Evolutionary conservation across 37 sponge, comb jelly and placozoan genomes (phyloP).

Genomic region (Oscarella lobularis): DNA sequence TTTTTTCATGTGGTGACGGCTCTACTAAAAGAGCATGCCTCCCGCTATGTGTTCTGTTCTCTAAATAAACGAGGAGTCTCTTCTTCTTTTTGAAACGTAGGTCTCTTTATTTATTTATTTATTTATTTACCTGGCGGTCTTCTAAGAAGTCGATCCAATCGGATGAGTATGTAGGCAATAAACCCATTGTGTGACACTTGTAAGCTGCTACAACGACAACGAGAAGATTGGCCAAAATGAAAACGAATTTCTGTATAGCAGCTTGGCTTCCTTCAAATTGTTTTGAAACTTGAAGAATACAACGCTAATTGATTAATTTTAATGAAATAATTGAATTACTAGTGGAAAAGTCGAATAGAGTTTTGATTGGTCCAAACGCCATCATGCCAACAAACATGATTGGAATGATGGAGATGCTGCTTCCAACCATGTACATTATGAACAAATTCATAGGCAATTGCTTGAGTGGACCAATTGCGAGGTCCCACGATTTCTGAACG

Average conservation of each 20-base stretch:
- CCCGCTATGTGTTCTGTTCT: neutral
- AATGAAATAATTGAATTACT: too few species aligned
- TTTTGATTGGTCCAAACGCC: constrained; percentile 67
- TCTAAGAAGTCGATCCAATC: constrained; percentile 96
- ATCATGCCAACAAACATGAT: constrained; percentile 99
- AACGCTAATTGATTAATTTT: neutral
- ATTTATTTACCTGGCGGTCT: constrained; percentile 27
- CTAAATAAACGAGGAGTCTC: neutral
- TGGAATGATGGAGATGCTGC: constrained; percentile 86
- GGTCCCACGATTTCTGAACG: constrained; percentile 91
- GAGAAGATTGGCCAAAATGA: constrained; percentile 66
- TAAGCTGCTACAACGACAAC: constrained; percentile 70
- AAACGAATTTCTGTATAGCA: constrained; percentile 70
- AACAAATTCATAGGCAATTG: constrained; percentile 95
- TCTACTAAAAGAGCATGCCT: neutral
- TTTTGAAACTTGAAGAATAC: constrained; percentile 27
- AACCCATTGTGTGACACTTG: constrained; percentile 87
- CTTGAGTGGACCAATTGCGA: constrained; percentile 92
- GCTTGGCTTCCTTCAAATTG: constrained; percentile 76
- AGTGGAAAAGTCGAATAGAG: constrained; percentile 43
- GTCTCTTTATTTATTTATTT: neutral
- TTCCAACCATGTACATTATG: constrained; percentile 90
- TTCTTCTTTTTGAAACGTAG: neutral
- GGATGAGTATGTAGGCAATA: constrained; percentile 82
- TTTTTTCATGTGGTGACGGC: too few species aligned